These are phyloP conservation scores for Protomyctophum bolini DNA, from an alignment of 2,113 vertebrate genomes.

Conservation along the genomic window DNA sequence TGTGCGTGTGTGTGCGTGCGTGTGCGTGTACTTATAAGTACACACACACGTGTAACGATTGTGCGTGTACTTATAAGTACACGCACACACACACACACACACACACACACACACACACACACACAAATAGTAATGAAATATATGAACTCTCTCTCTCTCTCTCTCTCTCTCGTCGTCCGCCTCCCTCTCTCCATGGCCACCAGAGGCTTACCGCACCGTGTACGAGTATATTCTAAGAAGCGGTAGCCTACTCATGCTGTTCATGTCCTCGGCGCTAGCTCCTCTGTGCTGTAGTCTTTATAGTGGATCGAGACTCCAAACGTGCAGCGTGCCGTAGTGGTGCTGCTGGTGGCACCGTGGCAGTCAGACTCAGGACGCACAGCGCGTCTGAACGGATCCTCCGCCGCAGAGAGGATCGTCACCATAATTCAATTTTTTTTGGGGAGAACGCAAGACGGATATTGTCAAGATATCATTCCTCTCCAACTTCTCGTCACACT, in stretches of 20 bases:
- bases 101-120: too few relatives aligned
- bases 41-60: too few relatives aligned
- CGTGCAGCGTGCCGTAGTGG: conserved; percentile 30
- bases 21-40: too few relatives aligned
- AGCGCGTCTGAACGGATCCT: conserved; percentile 35
- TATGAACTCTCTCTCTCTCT: too few relatives aligned
- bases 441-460: conserved; percentile 51
- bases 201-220: conserved; percentile 72
- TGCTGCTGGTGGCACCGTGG: conserved; percentile 16
- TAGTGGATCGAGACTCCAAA: too few relatives aligned
- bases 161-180: conserved; percentile 15
- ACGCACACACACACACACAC: too few relatives aligned
- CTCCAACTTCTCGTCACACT: conserved; percentile 43
- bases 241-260: conserved; percentile 8
- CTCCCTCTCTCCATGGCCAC: conserved; percentile 68
- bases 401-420: conserved; percentile 54
- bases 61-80: too few relatives aligned
- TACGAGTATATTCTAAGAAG: too few relatives aligned
- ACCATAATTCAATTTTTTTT: conserved; percentile 57
- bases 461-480: conserved; percentile 23
- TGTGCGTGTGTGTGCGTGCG: too few relatives aligned
- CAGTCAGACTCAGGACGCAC: background rate
- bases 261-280: conserved; percentile 36
- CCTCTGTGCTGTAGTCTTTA: too few relatives aligned
- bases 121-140: too few relatives aligned